A percentile compares a stretch with the other conserved stretches of the same genome.
Conservation (phyloP, 2,888 invertebrate species). For the Drosophila neonasuta region DNA sequence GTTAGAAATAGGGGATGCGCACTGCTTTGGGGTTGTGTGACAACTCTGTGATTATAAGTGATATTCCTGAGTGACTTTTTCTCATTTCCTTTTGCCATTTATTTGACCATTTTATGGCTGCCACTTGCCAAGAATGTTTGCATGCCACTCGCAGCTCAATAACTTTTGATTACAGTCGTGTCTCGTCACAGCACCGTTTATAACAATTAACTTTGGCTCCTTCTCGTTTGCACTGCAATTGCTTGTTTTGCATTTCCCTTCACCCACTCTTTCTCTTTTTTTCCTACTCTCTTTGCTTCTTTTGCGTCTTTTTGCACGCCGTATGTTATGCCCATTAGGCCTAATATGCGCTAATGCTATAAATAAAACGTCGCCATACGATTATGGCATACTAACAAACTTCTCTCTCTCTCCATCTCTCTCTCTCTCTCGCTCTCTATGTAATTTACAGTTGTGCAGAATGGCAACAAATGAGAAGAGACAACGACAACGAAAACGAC, state of each 20-base stretch:
- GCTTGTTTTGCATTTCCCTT: constrained; percentile 10
- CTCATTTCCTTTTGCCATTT: neutral
- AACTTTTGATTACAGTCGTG: constrained; percentile 52
- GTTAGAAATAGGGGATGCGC: neutral
- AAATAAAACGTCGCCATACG: constrained; percentile 72
- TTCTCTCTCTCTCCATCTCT: constrained; percentile 29
- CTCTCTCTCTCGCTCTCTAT: constrained; percentile 16
- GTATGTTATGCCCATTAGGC: constrained; percentile 72
- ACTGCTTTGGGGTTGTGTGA: constrained; percentile 1
- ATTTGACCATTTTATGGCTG: constrained; percentile 4
- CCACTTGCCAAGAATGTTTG: neutral
- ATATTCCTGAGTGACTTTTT: neutral
- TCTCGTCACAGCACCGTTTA: constrained; percentile 46
- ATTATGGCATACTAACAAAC: constrained; percentile 75
- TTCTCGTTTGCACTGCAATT: neutral
- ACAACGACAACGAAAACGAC: constrained; percentile 23
- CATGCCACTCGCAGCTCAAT: constrained; percentile 34
- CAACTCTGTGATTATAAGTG: neutral
- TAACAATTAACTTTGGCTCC: constrained; percentile 49
- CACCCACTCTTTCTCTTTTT: neutral
- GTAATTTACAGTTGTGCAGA: constrained; percentile 71
- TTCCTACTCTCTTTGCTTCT: neutral
- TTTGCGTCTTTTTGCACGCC: constrained; percentile 31
- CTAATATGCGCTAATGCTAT: constrained; percentile 75
- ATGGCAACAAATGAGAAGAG: constrained; percentile 25